Evolutionary conservation across 2,113 vertebrate genomes (phyloP).

Genomic region (Cynopterus brachyotis): DNA sequence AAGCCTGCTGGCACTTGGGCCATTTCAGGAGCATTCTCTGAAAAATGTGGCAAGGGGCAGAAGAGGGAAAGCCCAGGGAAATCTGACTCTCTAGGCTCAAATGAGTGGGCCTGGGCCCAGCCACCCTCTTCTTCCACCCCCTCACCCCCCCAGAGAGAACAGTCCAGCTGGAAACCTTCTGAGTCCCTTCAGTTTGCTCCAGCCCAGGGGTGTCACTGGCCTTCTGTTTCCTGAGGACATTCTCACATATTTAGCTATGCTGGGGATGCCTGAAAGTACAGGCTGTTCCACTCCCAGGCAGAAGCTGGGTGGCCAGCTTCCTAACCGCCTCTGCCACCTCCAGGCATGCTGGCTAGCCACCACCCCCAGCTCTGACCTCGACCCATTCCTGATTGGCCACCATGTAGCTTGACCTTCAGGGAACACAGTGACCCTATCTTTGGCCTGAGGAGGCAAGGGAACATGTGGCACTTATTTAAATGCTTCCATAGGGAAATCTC

Average conservation of each 20-base stretch:
- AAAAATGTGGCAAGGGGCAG: not conserved
- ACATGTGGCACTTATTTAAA: fast-evolving
- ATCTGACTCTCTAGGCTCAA: not conserved
- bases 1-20: not conserved
- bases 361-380: not conserved
- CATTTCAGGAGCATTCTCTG: not conserved
- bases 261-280: not conserved
- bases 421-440: not conserved
- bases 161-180: not conserved
- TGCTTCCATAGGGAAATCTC: not conserved
- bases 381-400: not conserved
- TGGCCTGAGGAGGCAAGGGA: not conserved
- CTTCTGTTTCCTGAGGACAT: slow-evolving; percentile 5
- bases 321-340: not conserved
- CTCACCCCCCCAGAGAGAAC: not conserved
- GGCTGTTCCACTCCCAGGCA: not conserved
- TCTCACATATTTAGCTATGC: not conserved
- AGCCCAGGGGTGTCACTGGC: not conserved
- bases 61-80: not conserved
- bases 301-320: not conserved
- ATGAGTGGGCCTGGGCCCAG: not conserved
- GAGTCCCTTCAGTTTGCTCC: not conserved
- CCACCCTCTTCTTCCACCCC: not conserved
- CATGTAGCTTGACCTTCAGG: not conserved
- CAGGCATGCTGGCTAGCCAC: not conserved